Evolutionary conservation across 2,113 vertebrate genomes (phyloP), one percentile per base, ranked within the genome.

Genomic region (Lasiurus borealis): DNA sequence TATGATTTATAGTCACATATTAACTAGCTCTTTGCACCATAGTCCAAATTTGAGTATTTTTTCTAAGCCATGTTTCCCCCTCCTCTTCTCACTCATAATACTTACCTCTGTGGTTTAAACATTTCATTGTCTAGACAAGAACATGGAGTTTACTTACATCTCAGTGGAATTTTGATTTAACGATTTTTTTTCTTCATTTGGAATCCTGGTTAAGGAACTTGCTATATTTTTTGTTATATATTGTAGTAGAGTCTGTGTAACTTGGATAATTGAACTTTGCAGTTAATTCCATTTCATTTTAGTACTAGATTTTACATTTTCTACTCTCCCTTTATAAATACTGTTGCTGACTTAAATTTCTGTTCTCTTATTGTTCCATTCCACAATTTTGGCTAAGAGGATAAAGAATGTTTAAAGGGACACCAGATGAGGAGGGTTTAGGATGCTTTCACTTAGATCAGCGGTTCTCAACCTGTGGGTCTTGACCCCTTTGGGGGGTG

Each of bases 351-450:
- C 34, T 44, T 68, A 29, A 50, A 25, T 86, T 81, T 91, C 48
- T 83, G 3, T 95, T 82, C 94, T 92, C 82, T 95, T 81, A 59
- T 27, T 87, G 9, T 91, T 77, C 46, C 16, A 50, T 14, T 52
- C 85, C n/a, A 44, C n/a, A 57, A 4, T 91, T 93, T 6, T 95
- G 62, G 85, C 72, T 46, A 73, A 68, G 62, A 71, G 23, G 29
- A 34, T 82, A 91, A 77, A 88, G 10, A 91, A 8, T 88, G 50
- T 92, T 88, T 96, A 82, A 92, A 95, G 77, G 54, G 29, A 21
- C 21, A 73, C 2, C 44, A 54, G 44, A 31, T 62, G 27, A 68
- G 31, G 46, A 40, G 89, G 46, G 48, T 31, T 84, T 84, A 90
- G 76, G 90, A 94, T 8, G 5, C 15, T 81, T 89, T 86, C 54